Evolutionary conservation across 2,797 vertebrate species (phyloP).

Genomic region (Crenuchus spilurus): DNA sequence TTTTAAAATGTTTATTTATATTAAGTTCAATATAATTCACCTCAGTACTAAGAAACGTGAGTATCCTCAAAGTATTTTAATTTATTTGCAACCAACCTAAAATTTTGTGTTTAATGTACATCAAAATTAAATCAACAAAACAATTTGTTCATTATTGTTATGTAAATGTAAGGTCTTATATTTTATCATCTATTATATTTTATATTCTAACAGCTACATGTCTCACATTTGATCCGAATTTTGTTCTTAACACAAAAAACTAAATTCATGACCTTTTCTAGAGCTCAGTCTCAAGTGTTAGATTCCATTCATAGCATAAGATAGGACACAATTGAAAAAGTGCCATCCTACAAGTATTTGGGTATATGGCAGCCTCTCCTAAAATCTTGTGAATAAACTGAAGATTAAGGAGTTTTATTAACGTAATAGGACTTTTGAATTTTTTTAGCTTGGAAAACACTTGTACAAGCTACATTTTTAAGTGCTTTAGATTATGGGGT

Average conservation of each 20-base stretch:
- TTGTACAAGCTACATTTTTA: neutral
- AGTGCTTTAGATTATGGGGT: neutral
- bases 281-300: neutral
- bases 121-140: too few species aligned
- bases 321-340: conserved; percentile 3
- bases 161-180: too few species aligned
- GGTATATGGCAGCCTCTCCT: conserved; percentile 4
- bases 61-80: too few species aligned
- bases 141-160: too few species aligned
- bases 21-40: too few species aligned
- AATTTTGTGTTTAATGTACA: too few species aligned
- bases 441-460: neutral
- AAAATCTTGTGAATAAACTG: neutral
- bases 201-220: too few species aligned
- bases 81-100: too few species aligned
- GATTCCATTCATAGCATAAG: neutral
- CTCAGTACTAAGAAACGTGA: too few species aligned
- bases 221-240: neutral
- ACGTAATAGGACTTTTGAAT: neutral
- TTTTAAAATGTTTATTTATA: too few species aligned
- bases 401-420: conserved; percentile 4
- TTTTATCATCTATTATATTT: too few species aligned
- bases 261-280: conserved; percentile 1
- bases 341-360: neutral
- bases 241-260: neutral